phyloP scores from a whole-genome alignment of 2,888 invertebrate species.

The Opisthograptis luteolata region DNA sequence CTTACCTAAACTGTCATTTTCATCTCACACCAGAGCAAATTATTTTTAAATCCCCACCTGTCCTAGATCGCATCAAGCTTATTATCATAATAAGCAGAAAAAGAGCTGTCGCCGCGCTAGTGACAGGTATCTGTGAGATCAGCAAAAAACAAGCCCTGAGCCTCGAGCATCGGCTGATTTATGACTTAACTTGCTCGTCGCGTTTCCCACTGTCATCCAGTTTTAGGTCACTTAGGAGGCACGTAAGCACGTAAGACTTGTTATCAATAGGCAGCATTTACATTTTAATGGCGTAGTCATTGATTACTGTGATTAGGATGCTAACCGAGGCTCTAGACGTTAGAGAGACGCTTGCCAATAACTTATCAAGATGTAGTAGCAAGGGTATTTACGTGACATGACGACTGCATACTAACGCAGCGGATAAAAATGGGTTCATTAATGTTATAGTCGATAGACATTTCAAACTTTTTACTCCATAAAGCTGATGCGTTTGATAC shows the following conservation, averaged over 20 bases:
- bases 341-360: background rate
- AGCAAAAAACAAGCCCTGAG: slow-evolving; percentile 15
- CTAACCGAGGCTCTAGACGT: background rate
- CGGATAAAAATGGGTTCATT: background rate
- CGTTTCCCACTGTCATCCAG: slow-evolving; percentile 14
- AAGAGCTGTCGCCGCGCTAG: slow-evolving; percentile 21
- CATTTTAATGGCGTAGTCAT: background rate
- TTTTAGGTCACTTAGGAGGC: too few species aligned
- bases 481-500: slow-evolving; percentile 1
- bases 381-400: slow-evolving; percentile 3
- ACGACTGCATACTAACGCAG: background rate
- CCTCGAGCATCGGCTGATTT: slow-evolving; percentile 27
- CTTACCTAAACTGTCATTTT: slow-evolving; percentile 7
- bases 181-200: slow-evolving; percentile 24
- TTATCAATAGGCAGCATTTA: slow-evolving; percentile 1
- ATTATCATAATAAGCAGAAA: slow-evolving; percentile 18
- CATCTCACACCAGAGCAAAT: slow-evolving; percentile 12
- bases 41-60: slow-evolving; percentile 17
- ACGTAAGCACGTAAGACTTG: slow-evolving; percentile 24
- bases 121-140: slow-evolving; percentile 20
- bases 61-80: slow-evolving; percentile 13
- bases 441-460: background rate
- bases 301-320: slow-evolving; percentile 8
- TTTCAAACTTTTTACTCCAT: background rate
- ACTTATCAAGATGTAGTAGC: slow-evolving; percentile 10